A percentile compares a stretch with the other conserved stretches of the same genome.
These are phyloP conservation scores for Drosophila macrothrix DNA, from an alignment of 2,888 invertebrate species.

Conservation along the genomic window DNA sequence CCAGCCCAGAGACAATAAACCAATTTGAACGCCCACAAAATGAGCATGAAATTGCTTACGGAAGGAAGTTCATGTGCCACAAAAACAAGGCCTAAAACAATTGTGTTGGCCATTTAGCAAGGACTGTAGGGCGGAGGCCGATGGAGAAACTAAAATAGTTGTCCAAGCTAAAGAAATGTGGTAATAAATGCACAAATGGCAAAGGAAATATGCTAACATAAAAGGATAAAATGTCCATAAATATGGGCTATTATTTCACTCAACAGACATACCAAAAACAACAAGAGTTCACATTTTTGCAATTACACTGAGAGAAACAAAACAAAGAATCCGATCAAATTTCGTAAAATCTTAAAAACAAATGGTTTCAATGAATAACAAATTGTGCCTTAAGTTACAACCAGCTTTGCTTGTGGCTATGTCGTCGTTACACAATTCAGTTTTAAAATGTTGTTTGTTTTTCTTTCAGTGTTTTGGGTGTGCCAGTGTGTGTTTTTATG, in stretches of 20 bases:
- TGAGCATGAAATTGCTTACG: constrained; percentile 84
- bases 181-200: constrained; percentile 56
- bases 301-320: not conserved
- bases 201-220: constrained; percentile 76
- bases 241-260: constrained; percentile 80
- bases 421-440: not conserved
- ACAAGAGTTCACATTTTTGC: constrained; percentile 10
- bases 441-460: not conserved
- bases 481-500: constrained; percentile 15
- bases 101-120: constrained; percentile 57
- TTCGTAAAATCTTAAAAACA: not conserved
- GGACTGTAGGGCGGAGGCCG: constrained; percentile 8
- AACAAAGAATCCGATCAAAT: not conserved
- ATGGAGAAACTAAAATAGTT: constrained; percentile 70
- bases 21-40: constrained; percentile 83
- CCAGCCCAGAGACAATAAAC: constrained; percentile 63
- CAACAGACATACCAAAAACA: constrained; percentile 48
- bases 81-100: constrained; percentile 78
- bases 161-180: constrained; percentile 52
- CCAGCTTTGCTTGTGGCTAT: no score
- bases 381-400: not conserved
- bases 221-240: constrained; percentile 82
- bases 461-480: constrained; percentile 2
- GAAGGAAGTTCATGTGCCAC: constrained; percentile 83
- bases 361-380: no score